Evolutionary conservation across 2,888 invertebrate species (phyloP), one percentile per base, ranked within the genome.

Genomic region (Elegia similella): DNA sequence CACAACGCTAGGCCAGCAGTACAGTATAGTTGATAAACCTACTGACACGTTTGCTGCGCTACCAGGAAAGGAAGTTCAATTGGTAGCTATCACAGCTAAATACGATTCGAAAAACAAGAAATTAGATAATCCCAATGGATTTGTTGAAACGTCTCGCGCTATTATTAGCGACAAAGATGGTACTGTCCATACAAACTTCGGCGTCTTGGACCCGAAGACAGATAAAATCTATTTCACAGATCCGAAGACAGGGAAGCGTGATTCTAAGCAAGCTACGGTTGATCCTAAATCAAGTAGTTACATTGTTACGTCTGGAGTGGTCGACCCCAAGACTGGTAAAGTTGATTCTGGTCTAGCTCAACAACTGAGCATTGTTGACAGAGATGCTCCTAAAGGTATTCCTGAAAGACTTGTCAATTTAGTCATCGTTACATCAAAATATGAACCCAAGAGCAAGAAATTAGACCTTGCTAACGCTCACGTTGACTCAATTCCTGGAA

Each of bases 131-230:
- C 92, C 93, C 7, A 92, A 92, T 53, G 93, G 93, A 16, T 91
- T 89, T 50, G 80, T 93, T 34, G 93, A 91, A 66, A 87, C 85
- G 1, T 90, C 90, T 0, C 83, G 86, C 75, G 86, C 87, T 58
- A 89, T 94, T 66, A 93, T 95, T 62, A 94, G 94, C 67, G 94
- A 94, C 63, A 94, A 94, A 82, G 95, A 95, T 44, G 93, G 94
- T 60, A 95, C 94, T 85, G 94, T 95, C 64, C 94, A 95, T 72
- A 70, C 93, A 72, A 83, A 95, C 92, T 78, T 95, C 90, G 83
- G 94, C 87, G 65, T 95, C 86, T 84, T 93, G 13, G 94, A 94
- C 63, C 88, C 90, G 2, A 86, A 94, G 73, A 93, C 92, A 12
- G 94, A 94, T 12, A 92, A 91, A 65, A 76, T 85, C 65, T 92